Conservation (phyloP, 2,888 invertebrate genomes). For the Neocrepidodera transversa region DNA sequence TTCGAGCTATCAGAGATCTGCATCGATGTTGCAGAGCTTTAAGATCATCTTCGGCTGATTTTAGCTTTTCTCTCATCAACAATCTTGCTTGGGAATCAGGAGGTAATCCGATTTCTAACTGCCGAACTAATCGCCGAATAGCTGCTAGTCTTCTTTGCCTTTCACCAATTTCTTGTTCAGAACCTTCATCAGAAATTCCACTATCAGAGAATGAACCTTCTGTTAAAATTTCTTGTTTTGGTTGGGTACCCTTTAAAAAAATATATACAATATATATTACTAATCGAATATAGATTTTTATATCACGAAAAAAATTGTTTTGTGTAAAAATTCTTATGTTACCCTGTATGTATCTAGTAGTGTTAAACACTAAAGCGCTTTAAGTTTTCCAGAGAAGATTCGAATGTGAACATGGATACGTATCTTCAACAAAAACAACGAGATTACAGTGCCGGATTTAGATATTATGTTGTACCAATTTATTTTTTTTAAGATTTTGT, state of each 20-base stretch:
- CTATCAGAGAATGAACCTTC: slow-evolving; percentile 77
- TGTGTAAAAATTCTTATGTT: no score
- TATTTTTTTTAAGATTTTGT: no score
- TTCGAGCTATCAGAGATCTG: slow-evolving; percentile 68
- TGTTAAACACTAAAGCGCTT: slow-evolving; percentile 8
- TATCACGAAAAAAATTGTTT: no score
- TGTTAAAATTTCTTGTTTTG: slow-evolving; percentile 56
- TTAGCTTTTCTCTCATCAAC: slow-evolving; percentile 73
- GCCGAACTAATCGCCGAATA: slow-evolving; percentile 70
- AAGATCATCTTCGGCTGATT: slow-evolving; percentile 75
- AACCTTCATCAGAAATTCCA: slow-evolving; percentile 81
- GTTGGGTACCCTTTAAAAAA: not conserved
- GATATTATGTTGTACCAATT: not conserved
- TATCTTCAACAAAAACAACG: not conserved
- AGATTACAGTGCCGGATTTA: not conserved
- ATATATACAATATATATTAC: not conserved
- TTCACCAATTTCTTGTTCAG: slow-evolving; percentile 69
- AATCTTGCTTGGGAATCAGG: slow-evolving; percentile 72
- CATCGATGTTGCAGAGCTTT: slow-evolving; percentile 74
- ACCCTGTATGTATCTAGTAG: not conserved
- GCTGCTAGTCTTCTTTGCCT: slow-evolving; percentile 73
- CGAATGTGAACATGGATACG: not conserved
- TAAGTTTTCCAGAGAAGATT: slow-evolving; percentile 46
- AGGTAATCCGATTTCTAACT: slow-evolving; percentile 71
- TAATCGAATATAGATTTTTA: no score